Percentiles rank a stretch among this genome's conserved stretches.
Evolutionary conservation across 2,888 invertebrate genomes (phyloP).

Genomic region (Oligia strigilis): DNA sequence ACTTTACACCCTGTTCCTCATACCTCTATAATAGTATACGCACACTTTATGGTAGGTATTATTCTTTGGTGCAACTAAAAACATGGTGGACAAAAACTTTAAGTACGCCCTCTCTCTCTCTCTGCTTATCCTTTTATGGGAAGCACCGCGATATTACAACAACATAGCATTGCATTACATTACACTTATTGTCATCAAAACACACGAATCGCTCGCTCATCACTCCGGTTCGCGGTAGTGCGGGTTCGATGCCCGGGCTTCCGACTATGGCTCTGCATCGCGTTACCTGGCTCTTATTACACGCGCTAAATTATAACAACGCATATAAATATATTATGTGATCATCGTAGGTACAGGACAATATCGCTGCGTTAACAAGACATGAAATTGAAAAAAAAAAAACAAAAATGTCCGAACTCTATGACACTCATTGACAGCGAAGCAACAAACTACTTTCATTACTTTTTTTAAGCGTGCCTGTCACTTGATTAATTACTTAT

Average conservation of each 20-base stretch:
- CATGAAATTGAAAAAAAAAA: conserved; percentile 19
- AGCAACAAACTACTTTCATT: conserved; percentile 7
- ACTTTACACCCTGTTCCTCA: too few relatives aligned
- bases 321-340: conserved; percentile 43
- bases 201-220: conserved; percentile 66
- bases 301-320: conserved; percentile 63
- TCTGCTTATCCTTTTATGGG: conserved; percentile 45
- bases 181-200: conserved; percentile 64
- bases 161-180: conserved; percentile 53
- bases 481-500: conserved; percentile 22
- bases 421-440: conserved; percentile 5
- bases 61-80: not conserved
- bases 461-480: not conserved
- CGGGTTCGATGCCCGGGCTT: conserved; percentile 84
- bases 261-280: conserved; percentile 79
- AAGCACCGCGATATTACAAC: conserved; percentile 44
- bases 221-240: conserved; percentile 74
- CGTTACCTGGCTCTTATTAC: conserved; percentile 66
- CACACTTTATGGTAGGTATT: too few relatives aligned
- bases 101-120: not conserved
- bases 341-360: conserved; percentile 29
- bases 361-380: not conserved
- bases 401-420: not conserved
- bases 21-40: too few relatives aligned
- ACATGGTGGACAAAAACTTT: not conserved